Evolutionary conservation across 1,140 invertebrate genomes (phyloP).

Genomic region (Drosophila suzukii): DNA sequence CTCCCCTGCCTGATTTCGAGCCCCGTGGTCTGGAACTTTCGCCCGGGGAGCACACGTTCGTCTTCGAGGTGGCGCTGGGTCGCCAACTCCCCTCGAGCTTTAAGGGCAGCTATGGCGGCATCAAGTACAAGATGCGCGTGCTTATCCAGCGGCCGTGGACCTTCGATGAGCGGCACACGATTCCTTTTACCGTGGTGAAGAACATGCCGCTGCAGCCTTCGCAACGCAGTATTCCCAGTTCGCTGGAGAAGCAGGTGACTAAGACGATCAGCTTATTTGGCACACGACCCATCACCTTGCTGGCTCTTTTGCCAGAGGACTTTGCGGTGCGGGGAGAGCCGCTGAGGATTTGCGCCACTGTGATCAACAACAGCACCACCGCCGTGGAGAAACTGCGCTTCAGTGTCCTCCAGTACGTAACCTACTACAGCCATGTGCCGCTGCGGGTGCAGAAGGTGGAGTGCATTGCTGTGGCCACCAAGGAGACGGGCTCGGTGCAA

Average conservation of each 20-base stretch:
- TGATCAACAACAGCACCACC: conserved; percentile 78
- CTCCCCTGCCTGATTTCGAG: conserved; percentile 68
- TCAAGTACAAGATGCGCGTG: conserved; percentile 83
- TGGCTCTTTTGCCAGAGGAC: conserved; percentile 71
- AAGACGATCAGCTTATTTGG: conserved; percentile 82
- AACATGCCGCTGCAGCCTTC: conserved; percentile 61
- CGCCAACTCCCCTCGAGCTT: conserved; percentile 73
- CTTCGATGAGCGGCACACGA: conserved; percentile 76
- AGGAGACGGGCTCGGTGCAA: conserved; percentile 79
- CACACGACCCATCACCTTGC: conserved; percentile 75
- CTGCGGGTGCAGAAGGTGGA: conserved; percentile 74
- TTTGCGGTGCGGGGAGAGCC: conserved; percentile 77
- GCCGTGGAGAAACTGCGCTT: conserved; percentile 83
- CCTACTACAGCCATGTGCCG: conserved; percentile 76
- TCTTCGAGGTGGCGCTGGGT: conserved; percentile 67
- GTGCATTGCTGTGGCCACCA: conserved; percentile 67
- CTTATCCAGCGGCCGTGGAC: conserved; percentile 79
- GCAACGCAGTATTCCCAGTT: conserved; percentile 57
- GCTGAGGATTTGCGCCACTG: conserved; percentile 76
- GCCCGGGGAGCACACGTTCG: conserved; percentile 75
- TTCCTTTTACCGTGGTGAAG: conserved; percentile 76
- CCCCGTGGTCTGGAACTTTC: conserved; percentile 70
- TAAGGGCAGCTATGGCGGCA: conserved; percentile 75
- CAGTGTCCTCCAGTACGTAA: conserved; percentile 69
- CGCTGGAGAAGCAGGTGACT: conserved; percentile 78